phyloP scores from a whole-genome alignment of 1,140 invertebrate species.

The Andrena cerasifolii region DNA sequence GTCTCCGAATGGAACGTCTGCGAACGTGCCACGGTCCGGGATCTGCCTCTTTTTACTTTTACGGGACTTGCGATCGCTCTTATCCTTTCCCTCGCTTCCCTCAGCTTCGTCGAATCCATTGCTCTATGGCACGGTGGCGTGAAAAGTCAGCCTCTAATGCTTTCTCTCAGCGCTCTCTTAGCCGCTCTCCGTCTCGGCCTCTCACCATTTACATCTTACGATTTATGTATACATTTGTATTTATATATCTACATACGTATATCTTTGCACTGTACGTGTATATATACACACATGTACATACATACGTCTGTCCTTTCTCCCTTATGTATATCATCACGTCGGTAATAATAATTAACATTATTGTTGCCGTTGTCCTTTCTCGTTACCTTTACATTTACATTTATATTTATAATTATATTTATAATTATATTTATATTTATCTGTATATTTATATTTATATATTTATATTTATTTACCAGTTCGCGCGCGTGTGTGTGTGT shows the following conservation, averaged over 20 bases:
- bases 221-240: conserved; percentile 56
- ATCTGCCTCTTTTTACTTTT: conserved; percentile 12
- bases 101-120: conserved; percentile 11
- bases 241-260: conserved; percentile 59
- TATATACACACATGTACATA: conserved; percentile 55
- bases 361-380: conserved; percentile 64
- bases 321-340: conserved; percentile 29
- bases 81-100: not conserved
- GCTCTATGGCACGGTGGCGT: conserved; percentile 2
- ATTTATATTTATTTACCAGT: conserved; percentile 44
- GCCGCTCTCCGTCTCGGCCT: conserved; percentile 13
- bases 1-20: conserved; percentile 52
- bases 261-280: conserved; percentile 50
- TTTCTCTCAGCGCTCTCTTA: not conserved
- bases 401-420: conserved; percentile 58
- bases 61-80: not conserved
- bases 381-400: conserved; percentile 55
- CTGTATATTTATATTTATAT: conserved; percentile 52
- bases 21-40: conserved; percentile 20
- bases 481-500: conserved; percentile 44
- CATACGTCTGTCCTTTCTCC: conserved; percentile 37
- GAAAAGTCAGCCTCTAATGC: not conserved
- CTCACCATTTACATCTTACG: conserved; percentile 33
- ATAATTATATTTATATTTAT: conserved; percentile 45
- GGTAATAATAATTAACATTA: conserved; percentile 67